Evolutionary conservation across 2,888 invertebrate species (phyloP).

Genomic region (Heliothis peltigera): DNA sequence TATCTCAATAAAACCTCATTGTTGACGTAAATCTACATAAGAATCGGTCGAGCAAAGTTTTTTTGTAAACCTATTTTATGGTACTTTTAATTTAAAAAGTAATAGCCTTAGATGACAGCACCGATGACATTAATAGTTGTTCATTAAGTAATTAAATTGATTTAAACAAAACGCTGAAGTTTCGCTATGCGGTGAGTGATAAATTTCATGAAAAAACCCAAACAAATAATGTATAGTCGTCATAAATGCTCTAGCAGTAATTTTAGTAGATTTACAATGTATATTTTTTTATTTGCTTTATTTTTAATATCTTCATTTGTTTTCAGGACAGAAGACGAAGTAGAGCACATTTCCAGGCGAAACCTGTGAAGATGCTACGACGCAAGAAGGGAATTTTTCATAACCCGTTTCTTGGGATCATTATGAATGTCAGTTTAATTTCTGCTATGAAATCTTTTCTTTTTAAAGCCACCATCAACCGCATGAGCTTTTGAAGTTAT

Average conservation of each 20-base stretch:
- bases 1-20: slow-evolving; percentile 64
- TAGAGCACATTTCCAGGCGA: slow-evolving; percentile 42
- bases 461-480: slow-evolving; percentile 44
- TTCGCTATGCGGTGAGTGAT: slow-evolving; percentile 27
- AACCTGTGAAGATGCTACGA: slow-evolving; percentile 4
- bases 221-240: slow-evolving; percentile 22
- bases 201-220: slow-evolving; percentile 36
- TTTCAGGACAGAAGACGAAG: slow-evolving; percentile 19
- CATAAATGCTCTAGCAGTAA: slow-evolving; percentile 12
- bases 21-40: slow-evolving; percentile 61
- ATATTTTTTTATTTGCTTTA: not conserved
- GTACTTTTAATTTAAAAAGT: slow-evolving; percentile 52
- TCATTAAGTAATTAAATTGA: slow-evolving; percentile 54
- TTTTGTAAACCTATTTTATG: slow-evolving; percentile 45
- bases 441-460: slow-evolving; percentile 35
- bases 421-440: slow-evolving; percentile 55
- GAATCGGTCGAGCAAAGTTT: slow-evolving; percentile 28
- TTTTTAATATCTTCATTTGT: not conserved
- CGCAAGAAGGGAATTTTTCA: slow-evolving; percentile 58
- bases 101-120: slow-evolving; percentile 35
- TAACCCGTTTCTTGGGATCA: slow-evolving; percentile 56
- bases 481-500: slow-evolving; percentile 49
- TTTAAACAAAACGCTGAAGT: slow-evolving; percentile 48
- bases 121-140: slow-evolving; percentile 46
- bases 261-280: slow-evolving; percentile 20